Base-by-base conservation (phyloP, 1,140 invertebrate species). In the Sarcophaga bullata region DNA sequence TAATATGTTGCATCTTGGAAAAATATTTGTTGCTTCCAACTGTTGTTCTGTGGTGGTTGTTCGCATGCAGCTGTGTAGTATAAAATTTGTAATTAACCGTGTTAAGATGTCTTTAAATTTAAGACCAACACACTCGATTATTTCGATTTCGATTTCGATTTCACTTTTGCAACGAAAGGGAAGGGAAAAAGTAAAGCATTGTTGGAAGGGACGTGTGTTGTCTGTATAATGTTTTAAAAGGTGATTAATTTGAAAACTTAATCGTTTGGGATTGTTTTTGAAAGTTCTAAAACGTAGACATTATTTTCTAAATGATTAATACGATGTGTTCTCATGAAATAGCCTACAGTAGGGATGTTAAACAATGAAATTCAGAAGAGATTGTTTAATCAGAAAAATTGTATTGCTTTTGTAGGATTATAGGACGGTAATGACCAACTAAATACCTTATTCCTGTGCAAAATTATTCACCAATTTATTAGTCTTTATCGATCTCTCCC, bases 41-140 rank as follows among this genome's bases (percentile, higher is more conserved):
- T 37, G 25, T 68, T 19, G n/a, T 68, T 62, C 15, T 48, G 10
- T 78, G 11, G 1, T 37, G 25, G 1, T 37, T 37, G 25, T 37
- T 0, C 72, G 13, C 48, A 13, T 80, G 76, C 86, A 88, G 87
- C 87, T 88, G 87, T 84, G 87, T 87, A 86, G 82, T 86, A 88
- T 88, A 88, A 88, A 88, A 88, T 84, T 85, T 86, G 84, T 88
- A 88, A 87, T 88, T 88, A 88, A 86, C 86, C 86, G 87, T 84
- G 86, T 84, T 86, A 86, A 85, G 85, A 37, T 87, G 86, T 84
- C 86, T 82, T 73, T 76, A 84, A 82, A 85, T 76, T 15, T 48
- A 76, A 49, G 48, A 46, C 73, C 25, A 37, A 1, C 25, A 37
- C 25, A 37, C 25, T 37, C 25, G 25, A 37, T 37, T 37, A 37